Evolutionary conservation across 1,140 invertebrate genomes (phyloP).

Genomic region (Lasioglossum albipes): DNA sequence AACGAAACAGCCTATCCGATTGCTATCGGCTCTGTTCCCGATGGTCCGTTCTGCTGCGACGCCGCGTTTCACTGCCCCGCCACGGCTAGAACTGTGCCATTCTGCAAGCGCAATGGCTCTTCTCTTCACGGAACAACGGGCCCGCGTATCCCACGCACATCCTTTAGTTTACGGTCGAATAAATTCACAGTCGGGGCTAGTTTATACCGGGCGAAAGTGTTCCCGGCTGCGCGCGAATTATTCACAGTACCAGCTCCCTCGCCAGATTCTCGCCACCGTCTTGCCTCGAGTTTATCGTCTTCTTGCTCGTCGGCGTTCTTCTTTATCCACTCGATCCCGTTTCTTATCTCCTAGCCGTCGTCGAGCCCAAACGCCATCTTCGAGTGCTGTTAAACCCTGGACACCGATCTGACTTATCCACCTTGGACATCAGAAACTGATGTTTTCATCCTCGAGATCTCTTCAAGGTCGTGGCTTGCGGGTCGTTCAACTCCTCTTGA

Average conservation of each 20-base stretch:
- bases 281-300: background rate
- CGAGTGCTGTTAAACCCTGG: too few species aligned
- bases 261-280: background rate
- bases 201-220: slow-evolving; percentile 20
- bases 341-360: too few species aligned
- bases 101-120: background rate
- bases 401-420: too few species aligned
- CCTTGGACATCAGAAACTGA: too few species aligned
- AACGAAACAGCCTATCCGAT: slow-evolving; percentile 69
- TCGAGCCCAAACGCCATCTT: too few species aligned
- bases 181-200: slow-evolving; percentile 15
- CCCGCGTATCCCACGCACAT: slow-evolving; percentile 10
- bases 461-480: too few species aligned
- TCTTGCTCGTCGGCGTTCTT: background rate
- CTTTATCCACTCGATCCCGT: background rate
- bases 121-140: background rate
- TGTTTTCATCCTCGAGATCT: too few species aligned
- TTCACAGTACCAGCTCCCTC: background rate
- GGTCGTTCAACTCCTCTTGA: too few species aligned
- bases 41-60: background rate
- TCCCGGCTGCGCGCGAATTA: slow-evolving; percentile 1
- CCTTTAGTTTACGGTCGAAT: slow-evolving; percentile 1
- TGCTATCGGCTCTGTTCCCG: slow-evolving; percentile 28
- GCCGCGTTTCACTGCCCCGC: slow-evolving; percentile 17
- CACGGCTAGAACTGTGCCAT: background rate